phyloP scores from a whole-genome alignment of 1,140 invertebrate genomes.

The Eriocheir sinensis region DNA sequence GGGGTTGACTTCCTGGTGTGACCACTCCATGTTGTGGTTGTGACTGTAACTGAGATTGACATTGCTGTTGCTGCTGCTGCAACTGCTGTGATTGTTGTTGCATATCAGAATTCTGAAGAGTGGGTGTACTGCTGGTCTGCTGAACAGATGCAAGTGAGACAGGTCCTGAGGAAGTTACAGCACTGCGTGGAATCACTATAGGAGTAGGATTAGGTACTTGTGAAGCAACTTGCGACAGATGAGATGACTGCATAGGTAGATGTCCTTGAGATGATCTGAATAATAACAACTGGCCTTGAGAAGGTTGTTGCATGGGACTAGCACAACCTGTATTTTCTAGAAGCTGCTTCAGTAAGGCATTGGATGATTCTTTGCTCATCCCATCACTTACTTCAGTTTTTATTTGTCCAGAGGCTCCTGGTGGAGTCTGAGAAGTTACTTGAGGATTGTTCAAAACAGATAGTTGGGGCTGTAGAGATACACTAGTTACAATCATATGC shows the following conservation, averaged over 20 bases:
- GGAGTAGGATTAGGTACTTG: constrained; percentile 77
- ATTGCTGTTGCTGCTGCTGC: constrained; percentile 75
- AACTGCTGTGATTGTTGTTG: constrained; percentile 77
- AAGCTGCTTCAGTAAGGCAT: constrained; percentile 94
- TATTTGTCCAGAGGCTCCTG: constrained; percentile 44
- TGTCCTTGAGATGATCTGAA: constrained; percentile 72
- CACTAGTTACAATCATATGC: constrained; percentile 90
- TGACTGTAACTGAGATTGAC: constrained; percentile 18
- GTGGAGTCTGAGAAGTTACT: constrained; percentile 32
- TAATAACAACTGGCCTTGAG: constrained; percentile 80
- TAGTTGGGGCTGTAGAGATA: constrained; percentile 45
- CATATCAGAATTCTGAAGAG: constrained; percentile 48
- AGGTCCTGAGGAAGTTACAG: constrained; percentile 67
- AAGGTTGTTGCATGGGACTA: constrained; percentile 69
- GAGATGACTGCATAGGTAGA: constrained; percentile 63
- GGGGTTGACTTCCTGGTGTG: constrained; percentile 50
- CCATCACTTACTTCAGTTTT: constrained; percentile 64
- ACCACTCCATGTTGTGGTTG: constrained; percentile 79
- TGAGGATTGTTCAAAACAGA: constrained; percentile 47
- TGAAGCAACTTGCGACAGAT: constrained; percentile 71
- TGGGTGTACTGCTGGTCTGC: constrained; percentile 59
- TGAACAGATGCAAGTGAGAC: constrained; percentile 56
- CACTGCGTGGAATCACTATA: constrained; percentile 68
- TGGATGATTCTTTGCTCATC: constrained; percentile 68
- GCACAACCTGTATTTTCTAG: constrained; percentile 91